Evolutionary conservation across 2,797 vertebrate species (phyloP).

Genomic region (Hemibagrus guttatus): DNA sequence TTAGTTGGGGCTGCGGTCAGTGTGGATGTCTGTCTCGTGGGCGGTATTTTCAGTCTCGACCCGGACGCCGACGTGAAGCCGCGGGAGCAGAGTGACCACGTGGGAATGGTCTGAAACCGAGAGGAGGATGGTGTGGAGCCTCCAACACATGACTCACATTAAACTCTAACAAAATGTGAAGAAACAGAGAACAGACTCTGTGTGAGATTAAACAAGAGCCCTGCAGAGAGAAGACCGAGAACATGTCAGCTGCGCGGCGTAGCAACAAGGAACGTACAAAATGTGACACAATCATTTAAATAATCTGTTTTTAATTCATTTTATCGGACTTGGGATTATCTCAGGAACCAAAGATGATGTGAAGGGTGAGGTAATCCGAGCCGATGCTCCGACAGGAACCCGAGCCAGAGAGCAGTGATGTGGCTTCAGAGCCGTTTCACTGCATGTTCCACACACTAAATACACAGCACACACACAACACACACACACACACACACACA

Average conservation of each 20-base stretch:
- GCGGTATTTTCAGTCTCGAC: background rate
- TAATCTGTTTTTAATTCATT: background rate
- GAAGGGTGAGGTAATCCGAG: background rate
- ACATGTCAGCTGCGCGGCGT: background rate
- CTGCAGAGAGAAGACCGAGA: background rate
- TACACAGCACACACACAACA: no score
- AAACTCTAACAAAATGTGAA: background rate
- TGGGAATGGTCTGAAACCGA: background rate
- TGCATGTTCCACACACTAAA: constrained; percentile 16
- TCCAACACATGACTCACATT: background rate
- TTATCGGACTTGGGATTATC: background rate
- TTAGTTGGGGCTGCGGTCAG: background rate
- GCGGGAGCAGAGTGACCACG: background rate
- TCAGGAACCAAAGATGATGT: background rate
- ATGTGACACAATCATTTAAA: background rate
- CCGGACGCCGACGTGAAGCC: background rate
- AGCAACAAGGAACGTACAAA: background rate
- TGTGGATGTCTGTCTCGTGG: background rate
- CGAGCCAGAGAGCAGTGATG: constrained; percentile 3
- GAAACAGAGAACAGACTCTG: background rate
- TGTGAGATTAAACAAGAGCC: background rate
- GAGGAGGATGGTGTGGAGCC: background rate
- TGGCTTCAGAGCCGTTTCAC: constrained; percentile 4
- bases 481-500: background rate
- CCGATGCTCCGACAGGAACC: background rate